These are phyloP conservation scores for Steinernema carpocapsae DNA, from an alignment of 2,888 invertebrate species.

Conservation along the genomic window DNA sequence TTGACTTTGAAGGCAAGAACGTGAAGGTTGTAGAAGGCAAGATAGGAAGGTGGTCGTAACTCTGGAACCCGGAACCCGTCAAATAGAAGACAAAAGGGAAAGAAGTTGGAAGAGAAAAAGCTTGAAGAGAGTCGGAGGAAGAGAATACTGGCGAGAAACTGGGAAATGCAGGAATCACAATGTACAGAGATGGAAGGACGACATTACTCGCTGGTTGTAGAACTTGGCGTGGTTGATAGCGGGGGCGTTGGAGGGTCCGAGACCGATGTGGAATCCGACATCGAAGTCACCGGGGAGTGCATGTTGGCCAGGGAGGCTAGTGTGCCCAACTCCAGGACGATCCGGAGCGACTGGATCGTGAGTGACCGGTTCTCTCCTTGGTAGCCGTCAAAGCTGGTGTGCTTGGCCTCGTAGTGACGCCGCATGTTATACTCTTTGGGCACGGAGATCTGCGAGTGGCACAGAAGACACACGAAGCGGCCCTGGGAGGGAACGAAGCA, in stretches of 20 bases:
- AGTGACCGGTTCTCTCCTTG: constrained; percentile 20
- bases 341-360: constrained; percentile 20
- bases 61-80: constrained; percentile 25
- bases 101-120: constrained; percentile 6
- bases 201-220: constrained; percentile 2
- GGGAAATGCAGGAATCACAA: background rate
- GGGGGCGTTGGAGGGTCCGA: constrained; percentile 10
- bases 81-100: constrained; percentile 16
- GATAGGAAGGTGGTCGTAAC: background rate
- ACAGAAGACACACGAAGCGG: constrained; percentile 20
- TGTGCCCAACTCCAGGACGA: constrained; percentile 8
- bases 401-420: constrained; percentile 22
- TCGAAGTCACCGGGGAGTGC: constrained; percentile 1
- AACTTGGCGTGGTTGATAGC: background rate
- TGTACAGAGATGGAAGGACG: constrained; percentile 9
- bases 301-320: constrained; percentile 10
- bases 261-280: background rate
- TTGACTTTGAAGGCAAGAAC: background rate
- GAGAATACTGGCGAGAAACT: background rate
- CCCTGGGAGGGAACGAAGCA: constrained; percentile 26
- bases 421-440: constrained; percentile 27
- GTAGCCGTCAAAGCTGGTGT: constrained; percentile 18
- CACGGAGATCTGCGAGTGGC: constrained; percentile 26
- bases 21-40: background rate
- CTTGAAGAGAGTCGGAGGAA: background rate